Evolutionary conservation across 1,140 invertebrate genomes (phyloP).

Genomic region (Drosophila trapezifrons): DNA sequence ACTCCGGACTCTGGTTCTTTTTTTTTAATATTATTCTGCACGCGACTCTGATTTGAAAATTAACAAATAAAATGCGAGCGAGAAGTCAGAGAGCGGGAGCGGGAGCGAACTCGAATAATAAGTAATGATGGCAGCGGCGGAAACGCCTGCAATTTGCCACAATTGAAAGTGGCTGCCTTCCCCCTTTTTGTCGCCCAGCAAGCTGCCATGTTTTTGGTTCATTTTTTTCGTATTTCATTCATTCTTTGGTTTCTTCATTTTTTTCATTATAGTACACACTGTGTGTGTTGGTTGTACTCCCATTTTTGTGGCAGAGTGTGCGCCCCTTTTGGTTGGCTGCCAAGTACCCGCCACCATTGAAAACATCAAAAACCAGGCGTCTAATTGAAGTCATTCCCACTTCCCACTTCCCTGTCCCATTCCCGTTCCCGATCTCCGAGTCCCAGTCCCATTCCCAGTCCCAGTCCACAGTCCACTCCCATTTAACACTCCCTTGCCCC

Average conservation of each 20-base stretch:
- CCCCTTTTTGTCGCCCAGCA: conserved; percentile 30
- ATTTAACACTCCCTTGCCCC: conserved; percentile 28
- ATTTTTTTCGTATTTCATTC: conserved; percentile 24
- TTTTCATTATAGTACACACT: conserved; percentile 24
- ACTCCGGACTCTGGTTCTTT: conserved; percentile 5
- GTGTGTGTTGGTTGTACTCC: conserved; percentile 16
- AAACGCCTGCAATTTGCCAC: conserved; percentile 82
- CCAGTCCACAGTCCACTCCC: conserved; percentile 7
- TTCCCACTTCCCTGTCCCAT: conserved; percentile 14
- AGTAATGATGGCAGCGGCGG: conserved; percentile 75
- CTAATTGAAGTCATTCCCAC: conserved; percentile 71
- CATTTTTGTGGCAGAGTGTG: conserved; percentile 43
- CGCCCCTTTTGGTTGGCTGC: conserved; percentile 77
- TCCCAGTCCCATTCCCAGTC: neutral
- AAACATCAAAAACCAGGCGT: conserved; percentile 59
- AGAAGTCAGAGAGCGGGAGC: conserved; percentile 1
- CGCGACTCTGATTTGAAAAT: conserved; percentile 76
- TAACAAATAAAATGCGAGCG: conserved; percentile 73
- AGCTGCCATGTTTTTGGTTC: conserved; percentile 67
- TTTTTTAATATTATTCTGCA: conserved; percentile 13
- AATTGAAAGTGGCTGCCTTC: conserved; percentile 76
- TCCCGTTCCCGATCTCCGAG: conserved; percentile 3
- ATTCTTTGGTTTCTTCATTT: conserved; percentile 16
- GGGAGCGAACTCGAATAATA: conserved; percentile 49
- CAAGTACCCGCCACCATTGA: conserved; percentile 54